A percentile compares a stretch with the other conserved stretches of the same genome.
phyloP scores from a whole-genome alignment of 2,113 vertebrate genomes.

The Monarcha castaneiventris region DNA sequence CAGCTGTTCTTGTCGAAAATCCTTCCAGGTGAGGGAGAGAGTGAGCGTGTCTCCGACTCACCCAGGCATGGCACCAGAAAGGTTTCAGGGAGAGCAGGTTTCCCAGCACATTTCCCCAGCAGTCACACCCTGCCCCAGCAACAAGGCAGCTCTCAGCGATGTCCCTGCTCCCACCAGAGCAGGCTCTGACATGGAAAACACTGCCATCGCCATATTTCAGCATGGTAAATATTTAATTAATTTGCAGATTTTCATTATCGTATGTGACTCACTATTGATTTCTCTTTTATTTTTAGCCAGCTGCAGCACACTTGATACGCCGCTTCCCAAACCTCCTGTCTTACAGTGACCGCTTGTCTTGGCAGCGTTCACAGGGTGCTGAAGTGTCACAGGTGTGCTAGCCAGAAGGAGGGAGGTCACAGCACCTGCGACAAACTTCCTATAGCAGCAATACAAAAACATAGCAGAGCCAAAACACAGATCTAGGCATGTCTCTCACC shows the following conservation, averaged over 20 bases:
- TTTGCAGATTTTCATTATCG: neutral
- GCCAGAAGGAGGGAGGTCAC: neutral
- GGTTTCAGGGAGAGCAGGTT: neutral
- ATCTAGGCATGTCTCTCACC: neutral
- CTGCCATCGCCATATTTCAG: neutral
- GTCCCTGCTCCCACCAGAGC: neutral
- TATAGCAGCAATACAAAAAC: neutral
- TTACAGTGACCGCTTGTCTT: neutral
- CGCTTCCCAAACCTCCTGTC: neutral
- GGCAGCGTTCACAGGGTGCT: neutral
- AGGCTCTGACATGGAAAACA: neutral
- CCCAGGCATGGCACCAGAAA: neutral
- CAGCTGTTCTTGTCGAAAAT: neutral
- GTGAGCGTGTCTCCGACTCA: accelerated
- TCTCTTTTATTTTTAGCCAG: neutral
- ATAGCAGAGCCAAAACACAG: neutral
- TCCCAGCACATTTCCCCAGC: neutral
- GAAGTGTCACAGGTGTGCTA: neutral
- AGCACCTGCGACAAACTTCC: neutral
- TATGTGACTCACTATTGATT: neutral
- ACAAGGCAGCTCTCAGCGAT: neutral
- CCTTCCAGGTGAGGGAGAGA: neutral
- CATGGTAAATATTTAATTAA: neutral
- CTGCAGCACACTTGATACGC: neutral
- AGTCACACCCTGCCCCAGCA: neutral